Base-by-base conservation (phyloP, 2,113 vertebrate species). In the Oryzias celebensis region DNA sequence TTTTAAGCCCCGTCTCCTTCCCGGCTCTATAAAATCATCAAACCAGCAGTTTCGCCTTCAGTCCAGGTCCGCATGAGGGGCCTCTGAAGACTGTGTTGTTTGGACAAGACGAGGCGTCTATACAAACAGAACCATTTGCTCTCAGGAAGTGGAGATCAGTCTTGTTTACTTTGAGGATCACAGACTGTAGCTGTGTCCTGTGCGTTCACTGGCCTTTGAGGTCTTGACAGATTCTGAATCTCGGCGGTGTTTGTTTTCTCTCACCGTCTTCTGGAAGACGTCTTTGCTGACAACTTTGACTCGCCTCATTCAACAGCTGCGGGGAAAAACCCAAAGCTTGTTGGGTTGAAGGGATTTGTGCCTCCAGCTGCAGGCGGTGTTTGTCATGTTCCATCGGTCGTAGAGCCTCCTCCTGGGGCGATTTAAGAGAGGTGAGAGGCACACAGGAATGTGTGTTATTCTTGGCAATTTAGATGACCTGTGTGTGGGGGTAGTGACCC, bases 361-460 rank as follows among this genome's bases (percentile, higher is more conserved):
- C 59, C 65, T 63, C 63, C 64, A 74, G 69, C 82, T 71, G 77
- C 49, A 69, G 71, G 58, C 24, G 16, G 51, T 42, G 52, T 62
- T 66, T 42, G 77, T 84, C 83, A 78, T 65, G 76, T 51, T n/a
- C 56, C 48, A 1, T 43, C 75, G 73, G 64, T 57, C 71, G 67
- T 10, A 56, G 20, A 2, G 4, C 77, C 78, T 55, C 51, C 63
- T 81, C 65, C 65, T 8, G 70, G 43, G 42, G 64, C 42, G 60
- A 66, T 68, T 71, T 69, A 53, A 62, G 58, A 65, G 73, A 78
- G 70, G 73, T n/a, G 67, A 73, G 56, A 62, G 63, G 70, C 65
- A 84, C 61, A 41, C 44, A 75, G 78, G 78, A 88, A 88, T 78
- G 77, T 73, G 70, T 79, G 71, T 82, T 87, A 58, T 84, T 87